These are phyloP conservation scores for Asarcornis scutulata DNA, from an alignment of 2,113 vertebrate genomes.

Conservation along the genomic window DNA sequence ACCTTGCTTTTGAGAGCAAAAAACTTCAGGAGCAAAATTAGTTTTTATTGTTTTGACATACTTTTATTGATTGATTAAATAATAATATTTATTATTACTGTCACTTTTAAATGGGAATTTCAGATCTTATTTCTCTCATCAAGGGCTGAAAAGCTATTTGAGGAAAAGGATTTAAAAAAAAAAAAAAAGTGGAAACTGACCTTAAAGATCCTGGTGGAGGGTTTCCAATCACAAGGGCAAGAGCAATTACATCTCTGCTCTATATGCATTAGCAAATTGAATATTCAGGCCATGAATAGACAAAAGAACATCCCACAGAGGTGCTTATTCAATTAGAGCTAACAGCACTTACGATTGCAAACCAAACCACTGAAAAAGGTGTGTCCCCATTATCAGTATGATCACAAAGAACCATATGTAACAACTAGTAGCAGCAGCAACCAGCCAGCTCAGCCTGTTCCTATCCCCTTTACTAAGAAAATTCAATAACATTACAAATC, in stretches of 20 bases:
- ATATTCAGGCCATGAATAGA: neutral
- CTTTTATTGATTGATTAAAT: neutral
- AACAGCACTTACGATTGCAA: neutral
- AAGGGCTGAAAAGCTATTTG: neutral
- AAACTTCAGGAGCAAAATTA: neutral
- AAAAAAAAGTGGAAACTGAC: neutral
- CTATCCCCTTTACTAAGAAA: neutral
- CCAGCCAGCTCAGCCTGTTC: neutral
- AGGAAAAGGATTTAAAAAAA: neutral
- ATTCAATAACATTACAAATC: rapidly evolving
- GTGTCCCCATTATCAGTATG: neutral
- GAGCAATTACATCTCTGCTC: neutral
- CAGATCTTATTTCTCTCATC: neutral
- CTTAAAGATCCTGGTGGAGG: neutral
- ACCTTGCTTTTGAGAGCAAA: neutral
- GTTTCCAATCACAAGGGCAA: neutral
- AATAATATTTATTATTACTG: neutral
- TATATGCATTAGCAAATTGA: neutral
- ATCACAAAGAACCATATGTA: neutral
- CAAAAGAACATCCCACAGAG: neutral
- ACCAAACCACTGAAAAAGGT: neutral
- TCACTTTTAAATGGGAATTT: neutral
- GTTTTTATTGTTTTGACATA: neutral
- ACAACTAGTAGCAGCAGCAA: neutral
- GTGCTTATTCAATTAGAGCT: neutral